phyloP scores from a whole-genome alignment of 2,113 vertebrate species.

The Ploceus nigricollis region DNA sequence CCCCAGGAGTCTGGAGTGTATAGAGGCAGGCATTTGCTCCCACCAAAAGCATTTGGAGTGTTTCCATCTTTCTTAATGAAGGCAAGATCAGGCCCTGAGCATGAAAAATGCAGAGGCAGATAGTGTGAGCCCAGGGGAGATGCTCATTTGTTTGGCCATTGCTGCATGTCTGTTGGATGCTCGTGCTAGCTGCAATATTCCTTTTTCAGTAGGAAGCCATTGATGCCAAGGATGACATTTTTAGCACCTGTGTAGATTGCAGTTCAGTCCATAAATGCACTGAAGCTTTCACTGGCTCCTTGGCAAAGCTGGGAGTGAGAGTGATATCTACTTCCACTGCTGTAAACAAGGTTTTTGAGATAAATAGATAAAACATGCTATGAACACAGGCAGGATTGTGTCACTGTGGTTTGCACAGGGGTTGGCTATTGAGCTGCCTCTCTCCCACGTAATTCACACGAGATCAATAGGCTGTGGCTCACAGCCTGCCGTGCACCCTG shows the following conservation, averaged over 20 bases:
- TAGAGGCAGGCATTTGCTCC: neutral
- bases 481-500: neutral
- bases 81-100: neutral
- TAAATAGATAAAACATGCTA: neutral
- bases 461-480: neutral
- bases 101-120: neutral
- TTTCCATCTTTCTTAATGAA: conserved; percentile 47
- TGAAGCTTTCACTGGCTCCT: neutral
- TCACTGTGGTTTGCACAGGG: neutral
- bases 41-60: conserved; percentile 31
- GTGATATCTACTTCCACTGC: neutral
- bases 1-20: neutral
- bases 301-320: neutral
- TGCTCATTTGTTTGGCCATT: neutral
- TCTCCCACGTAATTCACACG: neutral
- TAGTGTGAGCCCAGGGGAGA: neutral
- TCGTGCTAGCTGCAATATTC: neutral
- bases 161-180: neutral
- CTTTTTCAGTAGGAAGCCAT: neutral
- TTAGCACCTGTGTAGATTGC: neutral
- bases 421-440: neutral
- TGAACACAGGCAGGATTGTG: neutral
- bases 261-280: neutral
- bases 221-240: neutral
- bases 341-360: neutral